Conservation (phyloP, 37 sponge, comb jelly and placozoan genomes). For the Axinella damicornis region DNA sequence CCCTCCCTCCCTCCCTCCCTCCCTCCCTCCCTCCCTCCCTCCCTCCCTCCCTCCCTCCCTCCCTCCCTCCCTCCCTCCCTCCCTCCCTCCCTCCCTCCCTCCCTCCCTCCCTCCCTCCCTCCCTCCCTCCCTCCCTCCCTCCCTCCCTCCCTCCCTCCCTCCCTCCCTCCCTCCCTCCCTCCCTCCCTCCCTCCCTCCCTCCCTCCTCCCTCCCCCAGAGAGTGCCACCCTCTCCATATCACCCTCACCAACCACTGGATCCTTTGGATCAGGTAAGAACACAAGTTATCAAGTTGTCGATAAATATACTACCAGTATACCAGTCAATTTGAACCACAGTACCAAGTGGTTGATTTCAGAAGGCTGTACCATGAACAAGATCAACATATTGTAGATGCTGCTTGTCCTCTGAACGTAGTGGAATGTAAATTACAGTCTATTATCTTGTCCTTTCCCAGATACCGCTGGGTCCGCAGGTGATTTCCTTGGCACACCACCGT, state of each 20-base stretch:
- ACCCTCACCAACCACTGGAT: constrained; percentile 56
- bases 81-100: constrained; percentile 12
- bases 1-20: background rate
- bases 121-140: background rate
- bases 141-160: background rate
- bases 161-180: constrained; percentile 20
- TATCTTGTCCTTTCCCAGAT: background rate
- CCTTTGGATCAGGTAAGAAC: constrained; percentile 60
- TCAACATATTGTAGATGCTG: no score
- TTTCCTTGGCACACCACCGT: constrained; percentile 20
- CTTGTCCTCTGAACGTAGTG: no score
- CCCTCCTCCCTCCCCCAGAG: background rate
- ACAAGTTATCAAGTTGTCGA: no score
- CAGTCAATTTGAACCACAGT: no score
- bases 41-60: constrained; percentile 15
- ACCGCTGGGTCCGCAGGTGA: constrained; percentile 24
- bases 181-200: constrained; percentile 15
- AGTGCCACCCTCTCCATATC: constrained; percentile 25
- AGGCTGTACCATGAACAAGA: no score
- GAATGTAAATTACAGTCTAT: no score
- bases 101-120: background rate
- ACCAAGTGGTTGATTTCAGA: no score
- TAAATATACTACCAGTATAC: no score
- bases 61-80: constrained; percentile 10
- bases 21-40: background rate